Evolutionary conservation across 2,797 vertebrate species (phyloP).

Genomic region (Thripadectes ignobilis): DNA sequence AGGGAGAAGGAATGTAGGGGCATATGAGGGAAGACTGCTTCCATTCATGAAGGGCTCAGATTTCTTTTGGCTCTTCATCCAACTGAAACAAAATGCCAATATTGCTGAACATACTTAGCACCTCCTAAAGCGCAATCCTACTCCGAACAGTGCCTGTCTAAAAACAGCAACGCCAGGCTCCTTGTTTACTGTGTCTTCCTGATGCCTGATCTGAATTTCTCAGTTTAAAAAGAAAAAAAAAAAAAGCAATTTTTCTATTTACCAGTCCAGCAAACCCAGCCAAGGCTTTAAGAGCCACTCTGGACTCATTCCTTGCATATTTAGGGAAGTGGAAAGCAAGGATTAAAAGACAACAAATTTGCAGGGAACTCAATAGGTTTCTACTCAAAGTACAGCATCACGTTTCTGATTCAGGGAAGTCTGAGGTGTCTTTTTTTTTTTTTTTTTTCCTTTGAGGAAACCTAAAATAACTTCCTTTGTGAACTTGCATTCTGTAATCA

Average conservation of each 20-base stretch:
- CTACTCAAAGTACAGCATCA: background rate
- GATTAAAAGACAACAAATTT: constrained; percentile 22
- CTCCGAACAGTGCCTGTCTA: background rate
- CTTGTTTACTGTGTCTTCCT: constrained; percentile 4
- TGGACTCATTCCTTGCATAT: background rate
- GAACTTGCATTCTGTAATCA: background rate
- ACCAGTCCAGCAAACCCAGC: background rate
- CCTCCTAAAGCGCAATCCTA: constrained; percentile 25
- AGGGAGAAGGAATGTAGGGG: background rate
- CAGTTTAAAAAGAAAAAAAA: background rate
- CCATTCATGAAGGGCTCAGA: constrained; percentile 27
- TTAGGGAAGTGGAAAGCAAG: background rate
- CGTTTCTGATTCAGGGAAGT: background rate
- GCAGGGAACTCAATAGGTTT: background rate
- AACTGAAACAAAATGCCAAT: constrained; percentile 24
- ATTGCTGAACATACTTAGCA: constrained; percentile 49
- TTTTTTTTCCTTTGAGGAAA: background rate
- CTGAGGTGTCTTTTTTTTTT: background rate
- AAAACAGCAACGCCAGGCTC: background rate
- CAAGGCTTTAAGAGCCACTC: background rate
- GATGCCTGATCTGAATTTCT: background rate
- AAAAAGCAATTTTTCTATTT: background rate
- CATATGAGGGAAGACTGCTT: background rate
- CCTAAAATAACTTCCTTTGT: constrained; percentile 17
- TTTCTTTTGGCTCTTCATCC: background rate